Evolutionary conservation across 2,797 vertebrate genomes (phyloP).

Genomic region (Pangasius krempfi): DNA sequence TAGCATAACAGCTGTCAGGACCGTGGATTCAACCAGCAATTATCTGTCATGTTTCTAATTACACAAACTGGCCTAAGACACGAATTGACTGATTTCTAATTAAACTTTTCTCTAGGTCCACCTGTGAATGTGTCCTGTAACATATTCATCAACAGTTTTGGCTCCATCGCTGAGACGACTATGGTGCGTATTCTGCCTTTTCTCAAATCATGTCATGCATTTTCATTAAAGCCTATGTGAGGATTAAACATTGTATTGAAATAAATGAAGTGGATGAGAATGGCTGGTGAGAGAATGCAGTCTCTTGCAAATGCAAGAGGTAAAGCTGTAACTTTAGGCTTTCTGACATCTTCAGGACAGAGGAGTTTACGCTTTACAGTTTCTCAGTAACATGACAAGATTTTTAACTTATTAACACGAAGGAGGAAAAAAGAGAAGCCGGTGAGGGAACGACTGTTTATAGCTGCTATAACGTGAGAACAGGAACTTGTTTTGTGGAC

Average conservation of each 20-base stretch:
- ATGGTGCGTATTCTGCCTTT: constrained; percentile 83
- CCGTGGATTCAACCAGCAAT: neutral
- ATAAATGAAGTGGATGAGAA: neutral
- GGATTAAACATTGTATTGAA: neutral
- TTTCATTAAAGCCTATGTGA: neutral
- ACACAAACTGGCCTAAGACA: neutral
- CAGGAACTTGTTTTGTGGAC: too few relatives aligned
- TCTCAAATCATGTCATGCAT: neutral
- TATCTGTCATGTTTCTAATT: neutral
- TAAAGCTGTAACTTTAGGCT: neutral
- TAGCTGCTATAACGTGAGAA: too few relatives aligned
- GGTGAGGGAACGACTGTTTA: too few relatives aligned
- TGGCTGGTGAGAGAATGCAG: neutral
- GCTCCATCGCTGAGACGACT: constrained; percentile 96
- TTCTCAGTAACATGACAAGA: neutral
- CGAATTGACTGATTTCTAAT: constrained; percentile 13
- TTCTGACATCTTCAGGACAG: neutral
- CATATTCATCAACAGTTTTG: constrained; percentile 99
- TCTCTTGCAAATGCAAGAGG: neutral
- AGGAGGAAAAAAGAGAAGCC: too few relatives aligned
- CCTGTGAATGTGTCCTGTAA: constrained; percentile 97
- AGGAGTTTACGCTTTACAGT: neutral
- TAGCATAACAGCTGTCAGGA: neutral
- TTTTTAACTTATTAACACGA: too few relatives aligned
- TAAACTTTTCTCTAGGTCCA: constrained; percentile 75